Evolutionary conservation across 2,888 invertebrate species (phyloP).

Genomic region (Biston betularia): DNA sequence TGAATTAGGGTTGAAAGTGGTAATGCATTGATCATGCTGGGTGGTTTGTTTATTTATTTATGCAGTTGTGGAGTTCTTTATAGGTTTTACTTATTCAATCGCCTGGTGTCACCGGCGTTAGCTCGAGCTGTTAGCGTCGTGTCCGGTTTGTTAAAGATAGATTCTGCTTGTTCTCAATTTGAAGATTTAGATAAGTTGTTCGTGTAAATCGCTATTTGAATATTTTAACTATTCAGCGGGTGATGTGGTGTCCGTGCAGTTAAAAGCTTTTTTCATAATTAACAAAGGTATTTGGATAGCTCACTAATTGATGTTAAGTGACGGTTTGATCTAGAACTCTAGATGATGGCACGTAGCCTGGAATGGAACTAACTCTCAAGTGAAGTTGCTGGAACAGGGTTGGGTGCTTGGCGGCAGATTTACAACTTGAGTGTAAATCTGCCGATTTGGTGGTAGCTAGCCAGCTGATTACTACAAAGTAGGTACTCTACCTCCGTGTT

Average conservation of each 20-base stretch:
- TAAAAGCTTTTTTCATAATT: background rate
- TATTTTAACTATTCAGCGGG: background rate
- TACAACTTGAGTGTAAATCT: too few species aligned
- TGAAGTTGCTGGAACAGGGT: too few species aligned
- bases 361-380: too few species aligned
- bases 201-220: slow-evolving; percentile 4
- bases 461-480: too few species aligned
- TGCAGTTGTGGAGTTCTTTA: slow-evolving; percentile 42
- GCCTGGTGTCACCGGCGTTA: slow-evolving; percentile 23
- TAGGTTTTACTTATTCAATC: slow-evolving; percentile 43
- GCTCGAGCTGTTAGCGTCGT: slow-evolving; percentile 7
- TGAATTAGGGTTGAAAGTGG: slow-evolving; percentile 36
- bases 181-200: slow-evolving; percentile 8
- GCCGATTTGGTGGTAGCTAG: too few species aligned
- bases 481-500: too few species aligned
- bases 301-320: too few species aligned
- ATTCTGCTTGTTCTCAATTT: slow-evolving; percentile 1
- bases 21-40: slow-evolving; percentile 34
- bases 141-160: slow-evolving; percentile 17
- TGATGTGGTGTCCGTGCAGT: background rate
- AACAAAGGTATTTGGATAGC: too few species aligned
- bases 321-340: too few species aligned
- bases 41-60: slow-evolving; percentile 38
- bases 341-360: too few species aligned
- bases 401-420: too few species aligned